A percentile compares a stretch with the other conserved stretches of the same genome.
Conservation (phyloP, 1,140 invertebrate species). For the Diabrotica undecimpunctata region DNA sequence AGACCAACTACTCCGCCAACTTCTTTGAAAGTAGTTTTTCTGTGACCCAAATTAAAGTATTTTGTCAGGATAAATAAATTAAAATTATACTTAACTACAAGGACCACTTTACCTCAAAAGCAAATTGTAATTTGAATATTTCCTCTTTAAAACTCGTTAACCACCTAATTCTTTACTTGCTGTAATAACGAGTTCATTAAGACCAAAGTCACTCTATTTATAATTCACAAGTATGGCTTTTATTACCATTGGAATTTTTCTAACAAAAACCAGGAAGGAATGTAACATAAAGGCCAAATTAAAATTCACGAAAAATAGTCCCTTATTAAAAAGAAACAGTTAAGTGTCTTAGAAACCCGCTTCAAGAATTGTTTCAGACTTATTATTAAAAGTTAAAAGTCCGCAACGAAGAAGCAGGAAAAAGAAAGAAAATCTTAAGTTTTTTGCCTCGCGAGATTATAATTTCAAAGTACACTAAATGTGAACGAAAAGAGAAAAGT, state of each 20-base stretch:
- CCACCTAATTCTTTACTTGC: background rate
- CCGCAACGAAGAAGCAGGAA: background rate
- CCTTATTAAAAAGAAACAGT: constrained; percentile 3
- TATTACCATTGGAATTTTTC: background rate
- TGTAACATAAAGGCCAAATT: background rate
- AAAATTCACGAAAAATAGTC: background rate
- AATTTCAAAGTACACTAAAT: background rate
- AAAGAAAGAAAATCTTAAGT: background rate
- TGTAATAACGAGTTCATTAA: background rate
- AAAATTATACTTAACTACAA: too few species aligned
- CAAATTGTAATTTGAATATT: background rate
- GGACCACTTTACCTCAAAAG: too few species aligned
- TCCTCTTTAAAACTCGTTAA: background rate
- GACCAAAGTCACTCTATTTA: background rate
- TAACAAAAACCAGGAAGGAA: background rate
- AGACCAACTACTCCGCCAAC: too few species aligned
- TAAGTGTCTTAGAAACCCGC: constrained; percentile 1
- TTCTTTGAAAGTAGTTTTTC: too few species aligned
- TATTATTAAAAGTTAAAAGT: constrained; percentile 3
- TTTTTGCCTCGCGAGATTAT: background rate
- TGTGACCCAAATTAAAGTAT: too few species aligned
- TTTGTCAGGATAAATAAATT: too few species aligned
- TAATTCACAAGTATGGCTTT: background rate
- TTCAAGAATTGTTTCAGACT: constrained; percentile 2
- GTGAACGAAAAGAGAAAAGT: constrained; percentile 1